Evolutionary conservation across 2,888 invertebrate genomes (phyloP).

Genomic region (Metalampra italica): DNA sequence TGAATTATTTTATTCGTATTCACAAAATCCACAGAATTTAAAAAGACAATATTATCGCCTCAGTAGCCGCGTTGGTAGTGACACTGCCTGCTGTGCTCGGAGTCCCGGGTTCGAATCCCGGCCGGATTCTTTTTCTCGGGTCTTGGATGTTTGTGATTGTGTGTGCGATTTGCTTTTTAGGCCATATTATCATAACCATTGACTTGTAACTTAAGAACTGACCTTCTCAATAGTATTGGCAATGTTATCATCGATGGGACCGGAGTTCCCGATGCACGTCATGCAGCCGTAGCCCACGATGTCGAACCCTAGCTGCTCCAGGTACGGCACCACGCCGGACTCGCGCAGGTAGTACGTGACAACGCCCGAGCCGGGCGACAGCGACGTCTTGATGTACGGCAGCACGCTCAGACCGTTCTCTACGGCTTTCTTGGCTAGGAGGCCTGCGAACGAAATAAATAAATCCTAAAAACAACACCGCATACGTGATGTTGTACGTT

Average conservation of each 20-base stretch:
- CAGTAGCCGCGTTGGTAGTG: too few species aligned
- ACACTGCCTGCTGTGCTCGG: too few species aligned
- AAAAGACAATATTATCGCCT: too few species aligned
- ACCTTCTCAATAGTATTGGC: slow-evolving; percentile 94
- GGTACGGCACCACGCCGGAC: slow-evolving; percentile 93
- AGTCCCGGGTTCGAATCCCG: too few species aligned
- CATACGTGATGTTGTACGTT: slow-evolving; percentile 87
- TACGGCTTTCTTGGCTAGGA: slow-evolving; percentile 96
- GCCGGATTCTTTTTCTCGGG: too few species aligned
- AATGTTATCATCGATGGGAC: slow-evolving; percentile 95
- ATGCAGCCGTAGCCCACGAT: slow-evolving; percentile 99
- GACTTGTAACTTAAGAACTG: not conserved
- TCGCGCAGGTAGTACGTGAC: slow-evolving; percentile 93
- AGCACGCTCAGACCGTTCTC: slow-evolving; percentile 92
- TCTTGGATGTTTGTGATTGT: too few species aligned
- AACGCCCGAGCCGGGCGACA: slow-evolving; percentile 97
- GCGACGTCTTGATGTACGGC: slow-evolving; percentile 97
- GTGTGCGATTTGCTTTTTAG: too few species aligned
- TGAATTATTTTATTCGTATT: too few species aligned
- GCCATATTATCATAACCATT: too few species aligned
- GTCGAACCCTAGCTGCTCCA: slow-evolving; percentile 93
- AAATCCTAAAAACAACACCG: too few species aligned
- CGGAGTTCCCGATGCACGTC: slow-evolving; percentile 99
- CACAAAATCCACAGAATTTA: too few species aligned
- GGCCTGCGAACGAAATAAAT: slow-evolving; percentile 64